Evolutionary conservation across 2,113 vertebrate genomes (phyloP), one percentile per base, ranked within the genome.

Genomic region (Passer montanus): DNA sequence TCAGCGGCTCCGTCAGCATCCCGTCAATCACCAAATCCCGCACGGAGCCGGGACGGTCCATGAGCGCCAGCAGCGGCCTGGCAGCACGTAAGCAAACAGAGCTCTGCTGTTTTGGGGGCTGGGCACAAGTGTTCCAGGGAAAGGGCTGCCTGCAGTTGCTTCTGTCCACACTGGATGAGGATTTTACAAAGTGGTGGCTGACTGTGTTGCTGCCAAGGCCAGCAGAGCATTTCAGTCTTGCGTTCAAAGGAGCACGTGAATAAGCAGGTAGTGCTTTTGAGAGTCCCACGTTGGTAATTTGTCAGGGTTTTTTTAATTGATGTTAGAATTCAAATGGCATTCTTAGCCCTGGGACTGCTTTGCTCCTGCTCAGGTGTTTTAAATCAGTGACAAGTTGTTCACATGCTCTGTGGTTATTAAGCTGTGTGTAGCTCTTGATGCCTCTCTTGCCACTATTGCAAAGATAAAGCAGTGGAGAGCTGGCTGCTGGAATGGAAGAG

Each of bases 1-100:
- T 99, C 98, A 99, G 99, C 15, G 99, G 99, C n/a, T 99, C 99
- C 0, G 99, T 99, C 98, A 99, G 99, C 91, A 99, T 99, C 94
- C 99, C 99, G 6, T 99, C 99, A 14, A 99, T 99, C 98, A 98
- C 99, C 9, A 99, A 99, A 92, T 98, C 99, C 96, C 98, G 99
- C 89, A 98, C 97, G 2, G 99, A 99, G 83, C 99, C 99, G 1
- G 99, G 99, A 5, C 98, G 99, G 19, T 99, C 99, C 50, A 99
- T 99, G 99, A 99, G 99, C 4, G 99, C 99, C 13, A 99, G 99
- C 98, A 99, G 99, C 4, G 99, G 99, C 18, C 97, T 99, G 66
- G 99, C 98, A 84, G 98, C 99, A 97, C 98, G 99, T 99, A 98
- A 99, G 99, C 99, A 49, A 64, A 76, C 82, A 8, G 16, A 37